Conservation (phyloP, 2,113 vertebrate genomes). For the Mesembrinibis cayennensis region DNA sequence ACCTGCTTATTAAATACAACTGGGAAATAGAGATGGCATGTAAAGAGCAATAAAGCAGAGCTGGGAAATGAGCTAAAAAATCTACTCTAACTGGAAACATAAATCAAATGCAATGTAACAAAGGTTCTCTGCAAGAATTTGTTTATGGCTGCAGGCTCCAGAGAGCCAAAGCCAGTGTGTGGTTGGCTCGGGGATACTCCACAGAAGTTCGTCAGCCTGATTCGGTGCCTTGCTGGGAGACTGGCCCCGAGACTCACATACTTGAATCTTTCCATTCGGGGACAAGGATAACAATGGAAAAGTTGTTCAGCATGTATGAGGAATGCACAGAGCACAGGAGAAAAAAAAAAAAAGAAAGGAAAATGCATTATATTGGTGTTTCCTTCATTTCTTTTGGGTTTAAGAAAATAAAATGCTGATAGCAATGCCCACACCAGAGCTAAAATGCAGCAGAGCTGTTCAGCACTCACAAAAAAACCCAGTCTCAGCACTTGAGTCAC, state of each 20-base stretch:
- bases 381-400: neutral
- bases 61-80: too few species aligned
- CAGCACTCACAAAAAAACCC: neutral
- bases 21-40: too few species aligned
- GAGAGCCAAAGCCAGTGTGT: neutral
- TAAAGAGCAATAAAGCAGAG: too few species aligned
- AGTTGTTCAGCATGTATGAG: neutral
- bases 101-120: too few species aligned
- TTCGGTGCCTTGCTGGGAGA: neutral
- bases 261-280: neutral
- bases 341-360: too few species aligned
- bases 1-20: too few species aligned
- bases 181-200: neutral
- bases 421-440: neutral
- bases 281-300: neutral
- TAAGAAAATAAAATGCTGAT: neutral
- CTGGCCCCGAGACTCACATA: neutral
- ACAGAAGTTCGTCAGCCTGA: neutral
- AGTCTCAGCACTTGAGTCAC: neutral
- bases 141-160: constrained; percentile 16
- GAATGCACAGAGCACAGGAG: neutral
- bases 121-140: constrained; percentile 3
- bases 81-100: too few species aligned
- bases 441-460: neutral
- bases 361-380: neutral